Evolutionary conservation across 2,113 vertebrate species (phyloP), one percentile per base, ranked within the genome.

Genomic region (Eubucco bourcierii): DNA sequence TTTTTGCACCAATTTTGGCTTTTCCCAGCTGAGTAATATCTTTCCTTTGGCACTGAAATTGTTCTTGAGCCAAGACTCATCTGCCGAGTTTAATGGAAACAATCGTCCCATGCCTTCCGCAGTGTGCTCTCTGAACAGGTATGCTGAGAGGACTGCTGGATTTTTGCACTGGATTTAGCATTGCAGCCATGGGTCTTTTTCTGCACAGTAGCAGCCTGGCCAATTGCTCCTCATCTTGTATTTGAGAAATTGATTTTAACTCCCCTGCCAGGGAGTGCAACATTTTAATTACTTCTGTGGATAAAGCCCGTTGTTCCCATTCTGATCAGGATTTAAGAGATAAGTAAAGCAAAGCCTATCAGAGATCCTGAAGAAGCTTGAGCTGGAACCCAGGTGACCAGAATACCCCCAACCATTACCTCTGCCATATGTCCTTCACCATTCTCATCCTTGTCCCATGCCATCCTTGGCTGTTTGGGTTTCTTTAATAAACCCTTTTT

Each of bases 251-350:
- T 89, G 95, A 95, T 95, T 96, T 94, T 94, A 94, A 91, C 82
- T 96, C 90, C 46, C 28, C 82, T 93, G 85, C 92, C 94, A 95
- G 73, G 72, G 80, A 95, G 88, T 67, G 76, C 85, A 93, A 95
- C 90, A 75, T 94, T 93, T 93, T 96, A 95, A 95, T 95, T 95
- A 95, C 94, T 94, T 86, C 79, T 94, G 68, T 72, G 90, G 92
- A 88, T 94, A 85, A 95, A 91, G 94, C 67, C 85, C 4, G 15
- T 86, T 85, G 88, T 47, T 95, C 84, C 91, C 79, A 52, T 95
- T 94, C 91, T 89, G 87, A 95, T 94, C 91, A 76, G 64, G 90
- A 89, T 76, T 95, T 91, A 94, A 87, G 74, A 92, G 91, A 90
- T 95, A 95, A 95, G 91, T 66, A 89, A 91, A 76, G 86, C 28